Base-by-base conservation (phyloP, 2,797 vertebrate genomes). In the Lacerta agilis region DNA sequence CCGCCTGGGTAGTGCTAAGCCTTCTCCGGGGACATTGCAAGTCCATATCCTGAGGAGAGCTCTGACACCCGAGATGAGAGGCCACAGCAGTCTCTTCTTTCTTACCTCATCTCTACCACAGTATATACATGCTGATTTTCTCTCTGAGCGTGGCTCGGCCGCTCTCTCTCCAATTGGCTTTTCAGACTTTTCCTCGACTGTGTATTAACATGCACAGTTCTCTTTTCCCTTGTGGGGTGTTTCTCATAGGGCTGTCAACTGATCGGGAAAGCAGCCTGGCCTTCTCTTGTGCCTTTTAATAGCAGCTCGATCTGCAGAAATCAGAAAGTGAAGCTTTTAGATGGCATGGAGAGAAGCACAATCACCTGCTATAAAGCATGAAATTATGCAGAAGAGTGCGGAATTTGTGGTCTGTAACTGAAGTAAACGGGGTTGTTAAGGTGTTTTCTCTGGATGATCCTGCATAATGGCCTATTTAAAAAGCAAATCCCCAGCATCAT, bases 21-120 rank as follows among this genome's bases (percentile, higher is more conserved):
- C 77, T 86, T 80, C 67, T 33, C 69, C 43, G 17, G 77, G 66
- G 87, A 88, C 67, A 6, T 66, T 85, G 69, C 67, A 85, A 73
- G 49, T 85, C 58, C 29, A 27, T 88, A 73, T 55, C 78, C 83
- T 85, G 55, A 79, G 41, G 55, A 80, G 41, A 85, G 77, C 29
- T 64, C 38, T 45, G 77, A 85, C 71, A 88, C 69, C 69, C 36
- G 87, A 88, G 87, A 88, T 80, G 87, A 3, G 55, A 66, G 25
- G 41, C 38, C 69, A 80, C 10, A 9, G 17, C 67, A 33, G n/a
- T 85, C 87, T 88, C 83, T n/a, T 80, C 77, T 88, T 88, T 88
- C 82, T 80, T 80, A 73, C 55, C 29, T 85, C 69, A 80, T 80
- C 38, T 79, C 77, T 73, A 80, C 55, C 67, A 84, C 33, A 29